Evolutionary conservation across 2,888 invertebrate species (phyloP).

Genomic region (Lysandra bellargus): DNA sequence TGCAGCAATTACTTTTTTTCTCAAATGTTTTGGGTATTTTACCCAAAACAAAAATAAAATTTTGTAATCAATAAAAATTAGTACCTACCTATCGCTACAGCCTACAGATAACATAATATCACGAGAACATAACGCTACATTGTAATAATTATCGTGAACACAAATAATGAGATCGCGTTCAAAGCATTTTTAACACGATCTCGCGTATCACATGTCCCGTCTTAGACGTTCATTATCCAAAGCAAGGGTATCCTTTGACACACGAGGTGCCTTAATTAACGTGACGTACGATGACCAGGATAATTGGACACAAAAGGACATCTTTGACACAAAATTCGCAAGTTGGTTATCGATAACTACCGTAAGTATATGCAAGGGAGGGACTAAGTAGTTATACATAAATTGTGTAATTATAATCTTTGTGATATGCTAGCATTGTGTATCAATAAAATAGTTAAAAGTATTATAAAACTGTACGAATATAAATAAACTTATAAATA

Average conservation of each 20-base stretch:
- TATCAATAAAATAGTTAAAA: too few species aligned
- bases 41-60: too few species aligned
- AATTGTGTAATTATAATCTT: too few species aligned
- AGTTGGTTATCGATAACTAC: neutral
- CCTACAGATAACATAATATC: neutral
- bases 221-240: constrained; percentile 61
- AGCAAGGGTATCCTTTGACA: constrained; percentile 56
- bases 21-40: too few species aligned
- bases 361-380: neutral
- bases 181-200: constrained; percentile 30
- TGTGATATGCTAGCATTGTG: too few species aligned
- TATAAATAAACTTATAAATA: too few species aligned
- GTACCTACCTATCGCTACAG: too few species aligned
- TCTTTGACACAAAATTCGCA: constrained; percentile 5
- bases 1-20: neutral
- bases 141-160: constrained; percentile 25
- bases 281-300: constrained; percentile 68
- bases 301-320: constrained; percentile 57
- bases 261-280: constrained; percentile 66
- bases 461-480: too few species aligned
- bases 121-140: neutral
- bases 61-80: too few species aligned
- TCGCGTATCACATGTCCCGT: constrained; percentile 44
- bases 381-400: neutral
- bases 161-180: constrained; percentile 28